phyloP scores from a whole-genome alignment of 2,888 invertebrate genomes.

The Pollenia angustigena region DNA sequence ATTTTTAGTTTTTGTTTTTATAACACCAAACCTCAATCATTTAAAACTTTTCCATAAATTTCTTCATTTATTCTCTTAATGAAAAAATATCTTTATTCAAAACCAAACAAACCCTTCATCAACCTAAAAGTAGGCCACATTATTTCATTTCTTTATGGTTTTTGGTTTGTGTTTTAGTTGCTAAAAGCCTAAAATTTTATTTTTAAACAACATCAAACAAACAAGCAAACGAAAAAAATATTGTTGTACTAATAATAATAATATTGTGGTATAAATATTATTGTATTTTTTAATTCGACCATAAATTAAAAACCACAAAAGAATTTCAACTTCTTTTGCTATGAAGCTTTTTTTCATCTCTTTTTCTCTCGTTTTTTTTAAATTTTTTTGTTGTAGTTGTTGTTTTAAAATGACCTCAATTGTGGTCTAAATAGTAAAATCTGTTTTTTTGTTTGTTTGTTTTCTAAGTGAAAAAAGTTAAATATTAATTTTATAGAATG shows the following conservation, averaged over 20 bases:
- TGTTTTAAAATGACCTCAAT: conserved; percentile 29
- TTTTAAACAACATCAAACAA: neutral
- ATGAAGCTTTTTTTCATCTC: neutral
- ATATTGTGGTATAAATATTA: conserved; percentile 44
- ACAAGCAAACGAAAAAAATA: neutral
- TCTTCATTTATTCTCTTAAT: neutral
- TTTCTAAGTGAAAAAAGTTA: conserved; percentile 31
- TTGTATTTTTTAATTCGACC: conserved; percentile 50
- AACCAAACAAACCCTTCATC: neutral
- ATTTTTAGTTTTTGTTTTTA: neutral
- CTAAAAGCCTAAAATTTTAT: conserved; percentile 14
- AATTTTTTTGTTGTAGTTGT: neutral
- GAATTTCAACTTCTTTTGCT: conserved; percentile 30
- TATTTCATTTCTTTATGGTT: neutral
- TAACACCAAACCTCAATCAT: neutral
- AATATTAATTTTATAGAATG: conserved; percentile 22
- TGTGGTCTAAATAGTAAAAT: conserved; percentile 1
- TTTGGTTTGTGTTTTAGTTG: neutral
- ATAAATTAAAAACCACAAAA: conserved; percentile 49
- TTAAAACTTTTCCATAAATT: neutral
- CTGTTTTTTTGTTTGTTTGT: neutral
- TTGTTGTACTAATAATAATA: conserved; percentile 30
- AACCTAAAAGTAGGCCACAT: conserved; percentile 13
- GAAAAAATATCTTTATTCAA: neutral
- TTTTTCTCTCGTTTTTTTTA: neutral